phyloP scores from a whole-genome alignment of 2,113 vertebrate species.

The Oncorhynchus keta region DNA sequence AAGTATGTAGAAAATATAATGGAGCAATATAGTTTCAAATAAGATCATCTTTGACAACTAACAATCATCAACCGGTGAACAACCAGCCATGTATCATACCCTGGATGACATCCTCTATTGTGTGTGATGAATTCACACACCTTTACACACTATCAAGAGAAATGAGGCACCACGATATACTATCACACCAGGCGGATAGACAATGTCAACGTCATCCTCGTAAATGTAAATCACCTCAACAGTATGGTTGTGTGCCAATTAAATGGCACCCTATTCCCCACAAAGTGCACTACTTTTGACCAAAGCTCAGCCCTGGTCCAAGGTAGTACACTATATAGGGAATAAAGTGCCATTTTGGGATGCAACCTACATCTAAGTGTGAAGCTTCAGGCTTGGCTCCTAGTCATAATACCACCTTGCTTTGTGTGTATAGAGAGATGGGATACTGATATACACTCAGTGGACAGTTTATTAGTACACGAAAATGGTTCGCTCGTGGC shows the following conservation, averaged over 20 bases:
- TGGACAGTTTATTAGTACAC: too few species aligned
- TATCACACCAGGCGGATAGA: slow-evolving; percentile 9
- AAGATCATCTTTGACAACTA: too few species aligned
- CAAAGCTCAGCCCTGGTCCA: too few species aligned
- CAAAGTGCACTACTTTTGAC: too few species aligned
- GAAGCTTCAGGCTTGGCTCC: slow-evolving; percentile 9
- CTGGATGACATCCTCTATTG: slow-evolving; percentile 38
- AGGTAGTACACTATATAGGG: too few species aligned
- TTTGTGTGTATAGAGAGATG: background rate
- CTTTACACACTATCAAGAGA: slow-evolving; percentile 9
- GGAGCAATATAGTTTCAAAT: too few species aligned
- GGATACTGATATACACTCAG: too few species aligned
- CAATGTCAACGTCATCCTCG: background rate
- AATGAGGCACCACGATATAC: slow-evolving; percentile 3
- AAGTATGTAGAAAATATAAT: too few species aligned
- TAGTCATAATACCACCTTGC: slow-evolving; percentile 56
- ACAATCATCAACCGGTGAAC: slow-evolving; percentile 52
- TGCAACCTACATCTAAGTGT: background rate
- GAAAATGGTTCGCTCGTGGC: too few species aligned
- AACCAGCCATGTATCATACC: slow-evolving; percentile 22
- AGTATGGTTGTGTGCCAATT: background rate
- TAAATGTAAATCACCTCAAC: background rate
- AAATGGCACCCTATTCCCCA: too few species aligned
- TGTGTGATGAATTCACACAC: slow-evolving; percentile 3
- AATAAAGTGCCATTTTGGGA: too few species aligned